phyloP scores from a whole-genome alignment of 2,797 vertebrate species.

The Artibeus lituratus region DNA sequence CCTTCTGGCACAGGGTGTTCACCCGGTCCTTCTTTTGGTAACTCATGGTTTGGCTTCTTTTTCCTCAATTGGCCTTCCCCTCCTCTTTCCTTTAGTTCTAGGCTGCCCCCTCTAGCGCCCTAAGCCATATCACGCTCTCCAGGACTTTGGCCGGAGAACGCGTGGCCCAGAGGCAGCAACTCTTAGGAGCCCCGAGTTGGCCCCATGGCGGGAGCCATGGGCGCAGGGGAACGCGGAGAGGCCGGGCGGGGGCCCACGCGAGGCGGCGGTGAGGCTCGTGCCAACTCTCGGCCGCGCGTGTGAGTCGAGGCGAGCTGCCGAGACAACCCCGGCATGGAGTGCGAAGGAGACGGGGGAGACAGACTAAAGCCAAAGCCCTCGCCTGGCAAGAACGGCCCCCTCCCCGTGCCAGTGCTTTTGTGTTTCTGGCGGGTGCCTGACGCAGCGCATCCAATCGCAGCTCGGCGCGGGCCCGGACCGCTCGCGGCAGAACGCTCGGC shows the following conservation, averaged over 20 bases:
- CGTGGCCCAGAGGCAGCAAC: not conserved
- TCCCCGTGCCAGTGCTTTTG: not conserved
- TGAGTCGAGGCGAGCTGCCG: not conserved
- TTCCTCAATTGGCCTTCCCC: not conserved
- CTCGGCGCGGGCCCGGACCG: not conserved
- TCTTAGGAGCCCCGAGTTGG: slow-evolving; percentile 16
- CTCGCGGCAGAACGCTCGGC: not conserved
- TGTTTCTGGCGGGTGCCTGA: not conserved
- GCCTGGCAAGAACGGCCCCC: not conserved
- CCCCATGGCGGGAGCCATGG: slow-evolving; percentile 15
- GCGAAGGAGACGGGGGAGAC: not conserved
- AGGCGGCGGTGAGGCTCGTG: not conserved
- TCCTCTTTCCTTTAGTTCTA: not conserved
- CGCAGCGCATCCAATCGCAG: slow-evolving; percentile 69
- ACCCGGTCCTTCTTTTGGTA: slow-evolving; percentile 90
- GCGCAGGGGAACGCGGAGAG: not conserved
- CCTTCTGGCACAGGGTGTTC: slow-evolving; percentile 95
- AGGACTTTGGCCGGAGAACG: not conserved
- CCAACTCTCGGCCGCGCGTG: not conserved
- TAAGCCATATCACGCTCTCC: slow-evolving; percentile 32
- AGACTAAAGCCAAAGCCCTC: not conserved
- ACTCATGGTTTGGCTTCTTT: slow-evolving; percentile 83
- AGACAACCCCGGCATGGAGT: not conserved
- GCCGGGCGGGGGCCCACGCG: not conserved
- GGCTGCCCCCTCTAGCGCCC: not conserved